phyloP scores from a whole-genome alignment of 2,888 invertebrate species.

The Cremastinae sp. region DNA sequence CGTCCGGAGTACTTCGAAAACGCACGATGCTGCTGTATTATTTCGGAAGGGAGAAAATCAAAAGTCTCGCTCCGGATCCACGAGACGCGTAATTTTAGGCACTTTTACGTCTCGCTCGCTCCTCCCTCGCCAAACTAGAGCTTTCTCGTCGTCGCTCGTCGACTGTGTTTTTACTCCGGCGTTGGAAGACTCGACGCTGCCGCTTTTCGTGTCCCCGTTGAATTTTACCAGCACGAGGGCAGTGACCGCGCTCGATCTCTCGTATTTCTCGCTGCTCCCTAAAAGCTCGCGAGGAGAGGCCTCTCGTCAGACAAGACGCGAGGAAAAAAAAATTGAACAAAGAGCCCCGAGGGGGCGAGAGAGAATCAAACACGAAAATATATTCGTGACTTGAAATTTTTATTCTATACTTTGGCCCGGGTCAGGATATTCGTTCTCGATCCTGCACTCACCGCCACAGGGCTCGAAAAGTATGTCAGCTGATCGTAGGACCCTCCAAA shows the following conservation, averaged over 20 bases:
- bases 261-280: neutral
- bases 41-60: neutral
- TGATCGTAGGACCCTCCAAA: no score
- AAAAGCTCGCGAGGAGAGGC: constrained; percentile 50
- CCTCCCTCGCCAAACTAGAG: constrained; percentile 2
- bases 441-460: no score
- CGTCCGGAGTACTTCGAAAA: neutral
- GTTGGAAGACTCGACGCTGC: constrained; percentile 4
- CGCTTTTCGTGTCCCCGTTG: constrained; percentile 50
- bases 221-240: constrained; percentile 43
- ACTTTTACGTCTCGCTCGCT: constrained; percentile 55
- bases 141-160: constrained; percentile 51
- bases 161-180: constrained; percentile 7
- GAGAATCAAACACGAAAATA: constrained; percentile 6
- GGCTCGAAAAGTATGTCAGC: no score
- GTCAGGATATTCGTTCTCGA: neutral
- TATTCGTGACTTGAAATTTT: no score
- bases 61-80: neutral
- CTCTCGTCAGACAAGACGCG: constrained; percentile 13
- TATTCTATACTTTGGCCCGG: no score
- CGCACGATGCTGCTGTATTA: neutral
- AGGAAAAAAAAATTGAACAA: constrained; percentile 4
- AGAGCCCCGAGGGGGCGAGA: constrained; percentile 31
- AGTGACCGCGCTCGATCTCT: constrained; percentile 55
- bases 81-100: constrained; percentile 64